A percentile compares a stretch with the other conserved stretches of the same genome.
Conservation (phyloP, 2,888 invertebrate species). For the Drosophila quinaria region DNA sequence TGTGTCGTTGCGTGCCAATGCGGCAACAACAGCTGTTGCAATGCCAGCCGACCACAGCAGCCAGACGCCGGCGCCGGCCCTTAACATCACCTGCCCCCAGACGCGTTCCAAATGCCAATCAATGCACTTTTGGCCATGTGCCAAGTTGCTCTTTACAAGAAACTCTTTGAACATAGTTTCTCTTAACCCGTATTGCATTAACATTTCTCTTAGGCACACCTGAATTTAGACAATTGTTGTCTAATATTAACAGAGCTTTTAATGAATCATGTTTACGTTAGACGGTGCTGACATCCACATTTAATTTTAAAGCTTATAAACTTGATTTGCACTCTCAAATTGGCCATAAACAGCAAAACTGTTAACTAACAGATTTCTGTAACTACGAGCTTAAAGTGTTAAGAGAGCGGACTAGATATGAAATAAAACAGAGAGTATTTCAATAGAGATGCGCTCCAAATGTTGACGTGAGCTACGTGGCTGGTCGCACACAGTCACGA, state of each 20-base stretch:
- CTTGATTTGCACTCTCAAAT: not conserved
- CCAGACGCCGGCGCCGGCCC: conserved; percentile 71
- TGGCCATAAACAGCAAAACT: conserved; percentile 6
- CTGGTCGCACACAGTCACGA: not conserved
- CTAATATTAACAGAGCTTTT: conserved; percentile 4
- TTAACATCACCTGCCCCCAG: conserved; percentile 50
- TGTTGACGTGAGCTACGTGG: conserved; percentile 17
- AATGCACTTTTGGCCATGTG: conserved; percentile 83
- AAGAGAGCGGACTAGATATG: conserved; percentile 37
- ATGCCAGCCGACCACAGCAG: conserved; percentile 69
- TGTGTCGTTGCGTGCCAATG: conserved; percentile 58
- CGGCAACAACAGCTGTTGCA: conserved; percentile 79
- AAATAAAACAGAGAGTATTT: conserved; percentile 14
- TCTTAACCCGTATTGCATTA: conserved; percentile 32
- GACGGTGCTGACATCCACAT: not conserved
- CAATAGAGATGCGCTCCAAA: conserved; percentile 36
- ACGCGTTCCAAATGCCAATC: conserved; percentile 69
- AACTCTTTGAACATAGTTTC: conserved; percentile 5
- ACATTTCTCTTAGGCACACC: conserved; percentile 1
- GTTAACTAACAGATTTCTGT: conserved; percentile 44
- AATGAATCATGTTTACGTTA: not conserved
- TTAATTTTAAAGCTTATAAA: conserved; percentile 3
- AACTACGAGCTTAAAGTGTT: conserved; percentile 49
- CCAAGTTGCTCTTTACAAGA: conserved; percentile 74
- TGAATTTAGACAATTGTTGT: not conserved